These are phyloP conservation scores for Hydractinia echinata DNA, from an alignment of 30 jellyfish, hydroid and myxozoan species.

Conservation along the genomic window DNA sequence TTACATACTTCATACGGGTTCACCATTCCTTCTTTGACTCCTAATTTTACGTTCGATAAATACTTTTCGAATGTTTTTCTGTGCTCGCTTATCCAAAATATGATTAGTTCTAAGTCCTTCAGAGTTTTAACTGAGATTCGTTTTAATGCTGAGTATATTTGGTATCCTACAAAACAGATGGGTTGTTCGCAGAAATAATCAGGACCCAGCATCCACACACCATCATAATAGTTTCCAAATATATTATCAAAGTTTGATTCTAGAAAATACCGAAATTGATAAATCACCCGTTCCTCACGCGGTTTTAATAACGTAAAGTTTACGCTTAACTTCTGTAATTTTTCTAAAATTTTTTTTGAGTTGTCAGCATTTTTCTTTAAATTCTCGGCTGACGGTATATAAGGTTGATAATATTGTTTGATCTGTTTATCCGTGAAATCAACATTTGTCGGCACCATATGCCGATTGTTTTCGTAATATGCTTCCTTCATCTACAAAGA, in stretches of 20 bases:
- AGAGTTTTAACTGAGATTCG: constrained; percentile 34
- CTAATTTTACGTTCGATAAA: constrained; percentile 37
- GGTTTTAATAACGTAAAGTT: constrained; percentile 38
- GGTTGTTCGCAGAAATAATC: constrained; percentile 73
- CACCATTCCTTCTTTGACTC: constrained; percentile 59
- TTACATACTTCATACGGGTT: constrained; percentile 23
- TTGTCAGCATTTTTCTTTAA: constrained; percentile 53
- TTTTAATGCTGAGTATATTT: constrained; percentile 36
- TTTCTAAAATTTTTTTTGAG: constrained; percentile 32
- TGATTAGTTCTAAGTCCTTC: constrained; percentile 39
- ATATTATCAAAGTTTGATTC: constrained; percentile 60
- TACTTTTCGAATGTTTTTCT: constrained; percentile 53
- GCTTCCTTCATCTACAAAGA: constrained; percentile 14
- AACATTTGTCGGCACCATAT: constrained; percentile 24
- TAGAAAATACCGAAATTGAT: constrained; percentile 48
- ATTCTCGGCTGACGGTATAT: constrained; percentile 48
- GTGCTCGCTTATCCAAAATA: constrained; percentile 50
- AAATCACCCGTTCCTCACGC: constrained; percentile 56
- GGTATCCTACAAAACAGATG: constrained; percentile 46
- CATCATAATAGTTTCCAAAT: constrained; percentile 59
- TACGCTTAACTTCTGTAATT: constrained; percentile 24
- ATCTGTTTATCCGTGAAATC: constrained; percentile 39
- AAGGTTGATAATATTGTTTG: constrained; percentile 42
- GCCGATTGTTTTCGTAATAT: constrained; percentile 24
- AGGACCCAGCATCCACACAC: constrained; percentile 83